These are phyloP conservation scores for Betta splendens DNA, from an alignment of 2,797 vertebrate species.

Conservation along the genomic window DNA sequence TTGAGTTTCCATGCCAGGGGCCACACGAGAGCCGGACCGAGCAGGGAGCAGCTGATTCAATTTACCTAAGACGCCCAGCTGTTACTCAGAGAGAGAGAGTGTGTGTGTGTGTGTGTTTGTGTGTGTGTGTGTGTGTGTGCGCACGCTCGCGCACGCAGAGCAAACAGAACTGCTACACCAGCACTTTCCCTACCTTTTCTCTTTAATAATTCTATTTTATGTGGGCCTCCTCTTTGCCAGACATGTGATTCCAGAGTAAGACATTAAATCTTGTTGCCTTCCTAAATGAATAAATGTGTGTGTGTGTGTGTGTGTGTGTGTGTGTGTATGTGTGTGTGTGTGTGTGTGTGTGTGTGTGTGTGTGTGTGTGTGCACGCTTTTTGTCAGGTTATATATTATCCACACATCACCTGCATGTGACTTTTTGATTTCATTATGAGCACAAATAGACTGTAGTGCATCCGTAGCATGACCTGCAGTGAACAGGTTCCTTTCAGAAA, in stretches of 20 bases:
- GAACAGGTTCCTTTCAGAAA: slow-evolving; percentile 28
- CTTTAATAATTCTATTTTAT: slow-evolving; percentile 60
- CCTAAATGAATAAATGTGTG: slow-evolving; percentile 28
- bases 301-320: too few species aligned
- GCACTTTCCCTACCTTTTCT: slow-evolving; percentile 58
- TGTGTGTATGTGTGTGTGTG: too few species aligned
- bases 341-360: too few species aligned
- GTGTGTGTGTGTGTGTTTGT: slow-evolving; percentile 12
- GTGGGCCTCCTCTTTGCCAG: slow-evolving; percentile 43
- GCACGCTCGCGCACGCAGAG: background rate
- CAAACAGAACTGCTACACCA: slow-evolving; percentile 40
- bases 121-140: slow-evolving; percentile 10
- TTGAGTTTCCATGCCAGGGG: slow-evolving; percentile 61
- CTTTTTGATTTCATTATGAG: slow-evolving; percentile 62
- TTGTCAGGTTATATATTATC: slow-evolving; percentile 41
- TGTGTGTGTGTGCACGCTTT: slow-evolving; percentile 1
- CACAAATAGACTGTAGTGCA: slow-evolving; percentile 49
- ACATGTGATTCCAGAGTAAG: slow-evolving; percentile 24
- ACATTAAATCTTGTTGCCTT: slow-evolving; percentile 51
- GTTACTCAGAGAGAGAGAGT: slow-evolving; percentile 34
- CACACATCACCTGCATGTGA: slow-evolving; percentile 57
- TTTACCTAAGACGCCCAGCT: slow-evolving; percentile 63
- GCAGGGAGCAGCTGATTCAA: slow-evolving; percentile 51
- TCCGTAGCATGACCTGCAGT: slow-evolving; percentile 8
- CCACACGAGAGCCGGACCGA: slow-evolving; percentile 45